Evolutionary conservation across 2,797 vertebrate genomes (phyloP).

Genomic region (Chelidonichthys spinosus): DNA sequence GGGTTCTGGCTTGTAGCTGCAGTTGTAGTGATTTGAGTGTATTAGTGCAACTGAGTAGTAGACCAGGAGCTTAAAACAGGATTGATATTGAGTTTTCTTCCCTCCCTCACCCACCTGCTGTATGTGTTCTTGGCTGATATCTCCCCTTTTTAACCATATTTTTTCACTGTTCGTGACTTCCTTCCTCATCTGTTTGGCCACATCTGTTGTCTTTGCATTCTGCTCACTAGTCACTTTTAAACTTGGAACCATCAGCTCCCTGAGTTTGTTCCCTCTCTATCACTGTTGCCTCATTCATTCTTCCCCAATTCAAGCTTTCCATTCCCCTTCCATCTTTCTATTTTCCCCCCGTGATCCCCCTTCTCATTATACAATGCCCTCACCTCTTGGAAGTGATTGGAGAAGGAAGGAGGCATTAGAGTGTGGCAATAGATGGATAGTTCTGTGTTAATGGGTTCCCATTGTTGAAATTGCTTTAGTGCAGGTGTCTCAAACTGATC

Average conservation of each 20-base stretch:
- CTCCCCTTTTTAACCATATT: background rate
- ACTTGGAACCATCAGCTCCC: background rate
- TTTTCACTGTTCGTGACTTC: background rate
- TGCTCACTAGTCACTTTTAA: background rate
- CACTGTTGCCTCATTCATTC: conserved; percentile 2
- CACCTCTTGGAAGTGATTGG: conserved; percentile 7
- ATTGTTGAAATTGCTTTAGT: conserved; percentile 47
- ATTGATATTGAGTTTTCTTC: conserved; percentile 6
- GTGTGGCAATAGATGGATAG: conserved; percentile 33
- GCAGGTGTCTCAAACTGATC: no score
- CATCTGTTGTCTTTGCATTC: background rate
- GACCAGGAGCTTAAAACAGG: conserved; percentile 8
- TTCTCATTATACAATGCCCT: conserved; percentile 1
- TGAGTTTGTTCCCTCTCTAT: background rate
- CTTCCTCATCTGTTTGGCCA: background rate
- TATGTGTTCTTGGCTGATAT: background rate
- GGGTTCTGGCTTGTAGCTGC: conserved; percentile 8
- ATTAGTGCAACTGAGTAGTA: conserved; percentile 11
- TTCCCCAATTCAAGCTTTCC: background rate
- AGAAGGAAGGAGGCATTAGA: conserved; percentile 31
- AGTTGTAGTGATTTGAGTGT: conserved; percentile 11
- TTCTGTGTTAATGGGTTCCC: conserved; percentile 44
- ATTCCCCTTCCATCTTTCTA: background rate
- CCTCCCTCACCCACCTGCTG: background rate
- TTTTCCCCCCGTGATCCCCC: background rate